Base-by-base conservation (phyloP, 2,113 vertebrate genomes). In the Dicrurus megarhynchus region DNA sequence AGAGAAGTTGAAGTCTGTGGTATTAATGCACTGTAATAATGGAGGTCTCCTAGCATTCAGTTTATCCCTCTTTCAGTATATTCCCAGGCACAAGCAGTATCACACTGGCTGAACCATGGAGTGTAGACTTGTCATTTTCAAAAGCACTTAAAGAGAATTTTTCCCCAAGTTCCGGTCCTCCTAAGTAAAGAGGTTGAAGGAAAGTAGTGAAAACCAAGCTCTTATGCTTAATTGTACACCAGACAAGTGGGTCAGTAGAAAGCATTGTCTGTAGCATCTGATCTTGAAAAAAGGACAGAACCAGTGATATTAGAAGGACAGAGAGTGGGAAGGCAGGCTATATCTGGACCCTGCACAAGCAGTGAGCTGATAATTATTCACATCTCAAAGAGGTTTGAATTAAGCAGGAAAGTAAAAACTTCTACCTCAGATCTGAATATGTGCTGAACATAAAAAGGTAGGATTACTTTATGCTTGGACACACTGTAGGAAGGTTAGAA, bases 1-100 rank as follows among this genome's bases (percentile, higher is more conserved):
- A 93, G 94, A 97, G 92, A 95, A 94, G 91, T 92, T 95, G 57
- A 90, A 63, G 52, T 87, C 93, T 95, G 44, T 88, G 85, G 74
- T 95, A 87, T 77, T 96, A 97, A 92, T 96, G 69, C 74, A 81
- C 84, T 78, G 32, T 77, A 93, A 89, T 91, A 97, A 91, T 84
- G 35, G 71, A 89, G 39, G 74, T 96, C 77, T 93, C 39, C 75
- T 93, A 24, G 33, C 55, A 63, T 94, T 76, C 42, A 46, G 8
- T 56, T 64, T 63, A 87, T 84, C 27, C 64, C 56, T 76, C 37
- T 79, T 90, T 71, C 64, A 77, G 35, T 89, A 37, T 60, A 64
- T 83, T 89, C 46, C 15, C 42, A 84, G 71, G 69, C 22, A 65
- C 60, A 64, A 11, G 7, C 41, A 75, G 49, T 76, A 56, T 81